phyloP scores from a whole-genome alignment of 2,797 vertebrate species.

The Gymnodraco acuticeps region DNA sequence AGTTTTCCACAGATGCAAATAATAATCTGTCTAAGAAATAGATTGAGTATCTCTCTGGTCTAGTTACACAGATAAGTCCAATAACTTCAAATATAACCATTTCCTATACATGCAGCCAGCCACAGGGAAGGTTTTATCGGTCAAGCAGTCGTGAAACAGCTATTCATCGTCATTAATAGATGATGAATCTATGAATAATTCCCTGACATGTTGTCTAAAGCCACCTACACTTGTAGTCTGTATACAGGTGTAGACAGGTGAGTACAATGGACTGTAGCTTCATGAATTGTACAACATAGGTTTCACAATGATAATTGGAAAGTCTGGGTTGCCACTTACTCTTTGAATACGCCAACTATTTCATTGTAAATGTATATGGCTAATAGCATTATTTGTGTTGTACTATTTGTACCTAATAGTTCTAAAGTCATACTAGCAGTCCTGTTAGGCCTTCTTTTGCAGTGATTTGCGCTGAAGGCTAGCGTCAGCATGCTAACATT shows the following conservation, averaged over 20 bases:
- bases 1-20: slow-evolving; percentile 16
- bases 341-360: too few relatives aligned
- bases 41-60: slow-evolving; percentile 1
- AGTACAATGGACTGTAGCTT: too few relatives aligned
- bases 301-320: too few relatives aligned
- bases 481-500: not conserved
- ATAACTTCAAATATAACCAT: not conserved
- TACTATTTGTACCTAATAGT: too few relatives aligned
- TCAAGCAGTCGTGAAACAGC: not conserved
- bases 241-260: not conserved
- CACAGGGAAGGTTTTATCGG: not conserved
- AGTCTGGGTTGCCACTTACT: too few relatives aligned
- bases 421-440: too few relatives aligned
- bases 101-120: not conserved
- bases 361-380: too few relatives aligned
- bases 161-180: not conserved
- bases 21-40: slow-evolving; percentile 2
- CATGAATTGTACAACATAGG: too few relatives aligned
- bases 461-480: not conserved
- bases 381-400: too few relatives aligned
- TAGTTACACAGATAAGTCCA: not conserved
- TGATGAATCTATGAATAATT: not conserved
- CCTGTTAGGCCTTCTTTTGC: too few relatives aligned
- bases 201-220: not conserved
- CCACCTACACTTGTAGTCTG: not conserved